Percentiles rank a stretch among this genome's conserved stretches.
Evolutionary conservation across 2,797 vertebrate genomes (phyloP).

Genomic region (Hydrocynus forskahlii): DNA sequence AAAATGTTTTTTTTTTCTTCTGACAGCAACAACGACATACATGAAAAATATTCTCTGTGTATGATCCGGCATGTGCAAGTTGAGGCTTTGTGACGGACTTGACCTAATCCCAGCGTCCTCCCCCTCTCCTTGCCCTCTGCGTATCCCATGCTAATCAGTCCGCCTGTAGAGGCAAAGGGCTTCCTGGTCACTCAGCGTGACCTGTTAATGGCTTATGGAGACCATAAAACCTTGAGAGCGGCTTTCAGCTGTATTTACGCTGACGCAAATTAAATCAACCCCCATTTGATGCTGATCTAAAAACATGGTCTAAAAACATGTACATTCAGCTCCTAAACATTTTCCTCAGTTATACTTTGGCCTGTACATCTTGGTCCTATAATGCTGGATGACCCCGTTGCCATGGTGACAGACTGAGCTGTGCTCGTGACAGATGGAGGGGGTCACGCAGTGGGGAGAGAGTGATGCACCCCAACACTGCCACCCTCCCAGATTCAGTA

Average conservation of each 20-base stretch:
- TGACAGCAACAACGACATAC: background rate
- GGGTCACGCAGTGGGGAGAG: conserved; percentile 51
- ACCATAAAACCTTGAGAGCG: conserved; percentile 26
- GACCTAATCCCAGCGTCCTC: conserved; percentile 50
- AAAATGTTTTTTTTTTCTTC: background rate
- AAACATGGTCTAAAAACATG: background rate
- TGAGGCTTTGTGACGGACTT: conserved; percentile 29
- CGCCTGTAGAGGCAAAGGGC: conserved; percentile 18
- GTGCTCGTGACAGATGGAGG: conserved; percentile 61
- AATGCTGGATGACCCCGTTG: conserved; percentile 51
- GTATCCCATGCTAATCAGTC: conserved; percentile 41
- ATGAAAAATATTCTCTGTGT: background rate
- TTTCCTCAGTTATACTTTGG: background rate
- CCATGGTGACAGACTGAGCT: conserved; percentile 46
- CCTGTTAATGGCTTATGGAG: conserved; percentile 24
- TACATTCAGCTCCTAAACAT: background rate
- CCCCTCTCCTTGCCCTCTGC: conserved; percentile 37
- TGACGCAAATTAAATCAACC: background rate
- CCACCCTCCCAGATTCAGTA: conserved; percentile 18
- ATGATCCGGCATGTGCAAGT: background rate
- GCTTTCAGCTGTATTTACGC: conserved; percentile 6
- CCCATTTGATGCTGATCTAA: background rate
- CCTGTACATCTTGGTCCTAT: background rate
- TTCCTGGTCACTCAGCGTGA: conserved; percentile 35
- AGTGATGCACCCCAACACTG: conserved; percentile 12